A percentile compares a stretch with the other conserved stretches of the same genome.
These are phyloP conservation scores for Rhogogaster chlorosoma DNA, from an alignment of 2,888 invertebrate genomes.

Conservation along the genomic window DNA sequence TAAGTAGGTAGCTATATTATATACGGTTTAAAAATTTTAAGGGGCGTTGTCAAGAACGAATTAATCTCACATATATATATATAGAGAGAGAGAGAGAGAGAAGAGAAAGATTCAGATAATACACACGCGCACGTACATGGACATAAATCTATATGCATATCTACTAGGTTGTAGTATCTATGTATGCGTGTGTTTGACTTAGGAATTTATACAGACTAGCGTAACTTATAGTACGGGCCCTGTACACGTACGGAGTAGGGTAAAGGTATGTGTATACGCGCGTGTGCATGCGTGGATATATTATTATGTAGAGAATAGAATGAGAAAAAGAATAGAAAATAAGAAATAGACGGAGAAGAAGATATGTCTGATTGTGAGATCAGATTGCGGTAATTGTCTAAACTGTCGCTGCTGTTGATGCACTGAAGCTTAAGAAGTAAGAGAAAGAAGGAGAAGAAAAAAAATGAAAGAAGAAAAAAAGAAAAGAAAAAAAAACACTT, in stretches of 20 bases:
- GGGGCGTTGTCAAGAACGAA: constrained; percentile 16
- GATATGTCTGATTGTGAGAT: background rate
- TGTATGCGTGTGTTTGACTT: background rate
- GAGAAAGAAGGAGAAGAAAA: too few relatives aligned
- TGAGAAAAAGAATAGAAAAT: background rate
- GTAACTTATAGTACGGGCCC: background rate
- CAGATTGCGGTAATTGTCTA: constrained; percentile 6
- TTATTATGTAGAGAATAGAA: background rate
- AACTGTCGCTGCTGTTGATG: background rate
- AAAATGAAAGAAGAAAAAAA: too few relatives aligned
- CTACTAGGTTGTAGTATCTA: background rate
- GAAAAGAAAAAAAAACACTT: background rate
- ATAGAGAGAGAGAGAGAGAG: background rate
- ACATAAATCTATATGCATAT: background rate
- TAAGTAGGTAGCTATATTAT: background rate
- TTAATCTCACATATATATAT: constrained; percentile 1
- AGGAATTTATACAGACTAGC: constrained; percentile 15
- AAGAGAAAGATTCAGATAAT: background rate
- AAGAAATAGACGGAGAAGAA: background rate
- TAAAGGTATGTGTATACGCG: background rate
- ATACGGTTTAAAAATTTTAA: background rate
- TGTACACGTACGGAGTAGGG: background rate
- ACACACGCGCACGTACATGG: background rate
- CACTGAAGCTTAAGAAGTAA: background rate
- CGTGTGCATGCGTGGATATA: background rate